These are phyloP conservation scores for Drosophila repletoides DNA, from an alignment of 1,140 invertebrate genomes.

Conservation along the genomic window DNA sequence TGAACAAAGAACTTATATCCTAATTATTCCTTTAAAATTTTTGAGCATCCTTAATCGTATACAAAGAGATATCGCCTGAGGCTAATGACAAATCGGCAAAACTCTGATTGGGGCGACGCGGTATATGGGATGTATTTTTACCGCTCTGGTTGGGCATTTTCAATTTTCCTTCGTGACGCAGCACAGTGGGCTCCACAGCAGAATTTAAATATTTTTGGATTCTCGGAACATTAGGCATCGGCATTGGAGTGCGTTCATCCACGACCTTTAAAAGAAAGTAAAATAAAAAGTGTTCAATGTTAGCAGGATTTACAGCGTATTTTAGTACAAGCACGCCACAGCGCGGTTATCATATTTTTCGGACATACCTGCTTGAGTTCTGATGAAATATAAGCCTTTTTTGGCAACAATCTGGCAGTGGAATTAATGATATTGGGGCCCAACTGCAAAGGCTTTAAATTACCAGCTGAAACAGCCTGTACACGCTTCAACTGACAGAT, in stretches of 20 bases:
- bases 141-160: slow-evolving; percentile 37
- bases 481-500: slow-evolving; percentile 31
- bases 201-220: slow-evolving; percentile 75
- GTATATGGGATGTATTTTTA: slow-evolving; percentile 25
- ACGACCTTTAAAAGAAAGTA: slow-evolving; percentile 63
- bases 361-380: slow-evolving; percentile 68
- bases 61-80: slow-evolving; percentile 80
- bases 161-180: slow-evolving; percentile 75
- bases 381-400: slow-evolving; percentile 77
- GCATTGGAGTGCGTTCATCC: slow-evolving; percentile 69
- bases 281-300: neutral
- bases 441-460: neutral
- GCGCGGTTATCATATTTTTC: too few species aligned
- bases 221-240: slow-evolving; percentile 66
- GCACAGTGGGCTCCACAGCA: slow-evolving; percentile 64
- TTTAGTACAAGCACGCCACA: neutral
- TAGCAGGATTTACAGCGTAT: neutral
- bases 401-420: slow-evolving; percentile 48
- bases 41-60: slow-evolving; percentile 76
- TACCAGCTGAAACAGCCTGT: neutral
- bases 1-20: too few species aligned
- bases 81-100: slow-evolving; percentile 79
- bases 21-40: too few species aligned
- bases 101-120: slow-evolving; percentile 66
- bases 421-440: slow-evolving; percentile 21